phyloP scores from a whole-genome alignment of 2,113 vertebrate species.

The Myocastor coypus region DNA sequence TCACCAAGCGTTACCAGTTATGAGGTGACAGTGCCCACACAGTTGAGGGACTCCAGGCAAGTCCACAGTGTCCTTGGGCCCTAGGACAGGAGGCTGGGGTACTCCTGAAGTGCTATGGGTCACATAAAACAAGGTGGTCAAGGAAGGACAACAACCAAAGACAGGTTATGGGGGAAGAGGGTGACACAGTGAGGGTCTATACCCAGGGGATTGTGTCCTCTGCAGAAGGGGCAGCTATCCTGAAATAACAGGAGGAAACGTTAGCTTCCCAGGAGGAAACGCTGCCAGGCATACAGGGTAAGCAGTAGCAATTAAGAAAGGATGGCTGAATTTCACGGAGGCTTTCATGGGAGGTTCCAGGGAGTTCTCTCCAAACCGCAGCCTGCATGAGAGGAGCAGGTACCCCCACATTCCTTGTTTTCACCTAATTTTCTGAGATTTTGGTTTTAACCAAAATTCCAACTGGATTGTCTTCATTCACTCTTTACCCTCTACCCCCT shows the following conservation, averaged over 20 bases:
- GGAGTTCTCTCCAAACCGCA: neutral
- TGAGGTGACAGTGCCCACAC: neutral
- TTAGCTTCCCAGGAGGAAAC: neutral
- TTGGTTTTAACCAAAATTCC: neutral
- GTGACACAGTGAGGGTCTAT: too few species aligned
- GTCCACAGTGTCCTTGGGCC: neutral
- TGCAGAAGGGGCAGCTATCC: neutral
- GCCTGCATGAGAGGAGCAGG: neutral
- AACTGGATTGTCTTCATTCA: too few species aligned
- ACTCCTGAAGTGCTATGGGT: neutral
- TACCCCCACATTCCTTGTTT: neutral
- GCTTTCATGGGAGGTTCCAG: neutral
- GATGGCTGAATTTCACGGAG: neutral
- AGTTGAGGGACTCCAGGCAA: neutral
- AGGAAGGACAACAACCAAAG: neutral
- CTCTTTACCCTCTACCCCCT: rapidly evolving
- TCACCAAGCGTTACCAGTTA: too few species aligned
- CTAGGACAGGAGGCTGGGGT: neutral
- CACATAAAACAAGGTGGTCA: neutral
- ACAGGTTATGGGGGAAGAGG: neutral
- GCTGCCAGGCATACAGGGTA: neutral
- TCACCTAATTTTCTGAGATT: neutral
- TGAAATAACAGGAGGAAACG: neutral
- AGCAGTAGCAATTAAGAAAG: neutral
- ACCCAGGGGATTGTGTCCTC: neutral